Base-by-base conservation (phyloP, 2,113 vertebrate species). In the Pygoscelis antarcticus region DNA sequence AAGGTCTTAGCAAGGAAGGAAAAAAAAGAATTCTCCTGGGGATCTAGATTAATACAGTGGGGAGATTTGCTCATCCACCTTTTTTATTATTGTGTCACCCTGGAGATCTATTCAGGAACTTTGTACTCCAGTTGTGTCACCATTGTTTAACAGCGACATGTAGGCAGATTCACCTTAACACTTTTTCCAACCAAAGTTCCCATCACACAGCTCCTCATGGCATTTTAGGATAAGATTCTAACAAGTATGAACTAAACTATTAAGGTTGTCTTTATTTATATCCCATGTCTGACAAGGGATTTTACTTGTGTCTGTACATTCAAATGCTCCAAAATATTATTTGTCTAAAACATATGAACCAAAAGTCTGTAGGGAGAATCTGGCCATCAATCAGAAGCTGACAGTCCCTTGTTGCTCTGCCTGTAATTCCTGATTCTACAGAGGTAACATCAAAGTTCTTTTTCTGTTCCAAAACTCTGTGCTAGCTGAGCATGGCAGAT, bases 131-230 rank as follows among this genome's bases (percentile, higher is more conserved):
- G 4, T 29, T 83, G 9, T 42, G n/a, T 65, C 18, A 65, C 26
- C 3, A 10, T 16, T 77, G 22, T 14, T 44, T 34, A 55, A 0
- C 2, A 4, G 6, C 30, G 76, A 62, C 18, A 0, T 49, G 9
- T 10, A 60, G 42, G 26, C 6, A 86, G 34, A 66, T 44, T 71
- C 25, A 46, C 4, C 10, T 71, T 46, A 52, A 51, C 9, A 10
- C 3, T 26, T 88, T 60, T 86, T 71, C 26, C 11, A 65, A 1
- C 13, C 2, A 0, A 65, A 90, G 38, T 54, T 89, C n/a, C 25
- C 40, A 6, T 32, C 12, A 1, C 36, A 72, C 12, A 83, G 13
- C 3, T 83, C 27, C 30, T 65, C 16, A 27, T 26, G 9, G 16
- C 5, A n/a, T 49, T 91, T 86, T 66, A 74, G 71, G 46, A 25